phyloP scores from a whole-genome alignment of 2,797 vertebrate genomes.

The Anguilla obscura region DNA sequence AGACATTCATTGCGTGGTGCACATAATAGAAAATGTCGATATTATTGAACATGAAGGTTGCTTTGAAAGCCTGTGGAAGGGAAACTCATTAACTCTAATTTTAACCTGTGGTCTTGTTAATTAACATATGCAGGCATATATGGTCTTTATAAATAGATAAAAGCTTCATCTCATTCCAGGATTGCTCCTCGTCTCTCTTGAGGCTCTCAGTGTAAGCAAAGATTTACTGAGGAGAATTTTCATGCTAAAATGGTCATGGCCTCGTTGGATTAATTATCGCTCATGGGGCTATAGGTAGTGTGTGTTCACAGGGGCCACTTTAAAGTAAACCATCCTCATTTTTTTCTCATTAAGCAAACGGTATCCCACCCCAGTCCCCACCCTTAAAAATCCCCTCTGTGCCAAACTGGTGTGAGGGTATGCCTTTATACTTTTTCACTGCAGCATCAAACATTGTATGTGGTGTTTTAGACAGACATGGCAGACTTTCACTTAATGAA shows the following conservation, averaged over 20 bases:
- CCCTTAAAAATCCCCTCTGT: background rate
- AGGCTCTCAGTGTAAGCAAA: constrained; percentile 27
- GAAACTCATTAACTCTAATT: constrained; percentile 38
- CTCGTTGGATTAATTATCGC: constrained; percentile 54
- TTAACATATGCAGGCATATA: constrained; percentile 34
- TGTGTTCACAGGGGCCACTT: constrained; percentile 33
- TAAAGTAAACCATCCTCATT: constrained; percentile 1
- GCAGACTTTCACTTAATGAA: background rate
- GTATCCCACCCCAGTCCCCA: constrained; percentile 1
- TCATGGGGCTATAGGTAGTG: constrained; percentile 38
- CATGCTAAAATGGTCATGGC: constrained; percentile 47
- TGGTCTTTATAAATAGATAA: background rate
- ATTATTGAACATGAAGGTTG: constrained; percentile 29
- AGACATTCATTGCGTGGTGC: background rate
- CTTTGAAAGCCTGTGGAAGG: constrained; percentile 24
- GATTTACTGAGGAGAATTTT: constrained; percentile 37
- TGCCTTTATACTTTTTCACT: background rate
- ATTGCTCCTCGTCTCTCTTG: background rate
- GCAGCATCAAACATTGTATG: background rate
- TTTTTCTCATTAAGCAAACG: background rate
- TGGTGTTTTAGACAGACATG: background rate
- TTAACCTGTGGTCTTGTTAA: constrained; percentile 37
- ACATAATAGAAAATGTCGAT: constrained; percentile 22
- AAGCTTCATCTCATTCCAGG: background rate
- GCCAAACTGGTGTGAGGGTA: background rate